These are phyloP conservation scores for Propithecus coquereli DNA, from an alignment of 2,113 vertebrate species.

Conservation along the genomic window DNA sequence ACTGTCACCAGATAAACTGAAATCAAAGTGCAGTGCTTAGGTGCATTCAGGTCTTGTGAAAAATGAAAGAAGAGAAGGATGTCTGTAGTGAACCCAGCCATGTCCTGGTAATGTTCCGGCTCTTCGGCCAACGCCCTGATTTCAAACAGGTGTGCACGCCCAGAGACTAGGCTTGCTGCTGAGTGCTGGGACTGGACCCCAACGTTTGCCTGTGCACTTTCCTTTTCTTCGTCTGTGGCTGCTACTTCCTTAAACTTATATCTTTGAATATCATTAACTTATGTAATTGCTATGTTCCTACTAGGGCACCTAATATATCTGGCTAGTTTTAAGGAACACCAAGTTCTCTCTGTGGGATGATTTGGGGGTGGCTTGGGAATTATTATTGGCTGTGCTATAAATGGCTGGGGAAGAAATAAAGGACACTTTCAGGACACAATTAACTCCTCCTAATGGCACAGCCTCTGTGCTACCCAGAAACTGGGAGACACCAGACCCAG, in stretches of 20 bases:
- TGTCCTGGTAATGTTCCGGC: neutral
- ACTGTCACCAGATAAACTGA: neutral
- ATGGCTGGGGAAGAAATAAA: slow-evolving; percentile 36
- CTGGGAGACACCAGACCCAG: neutral
- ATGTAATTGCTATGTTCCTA: slow-evolving; percentile 54
- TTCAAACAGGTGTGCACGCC: accelerated
- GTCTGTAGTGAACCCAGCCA: neutral
- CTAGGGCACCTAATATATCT: slow-evolving; percentile 59
- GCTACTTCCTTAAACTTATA: neutral
- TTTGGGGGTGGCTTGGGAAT: slow-evolving; percentile 71
- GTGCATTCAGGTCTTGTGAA: neutral
- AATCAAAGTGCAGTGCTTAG: neutral
- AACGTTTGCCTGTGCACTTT: neutral
- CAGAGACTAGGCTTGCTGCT: neutral
- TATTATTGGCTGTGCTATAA: slow-evolving; percentile 72
- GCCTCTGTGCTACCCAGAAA: neutral
- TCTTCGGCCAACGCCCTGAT: neutral
- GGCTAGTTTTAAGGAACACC: slow-evolving; percentile 63
- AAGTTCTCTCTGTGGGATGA: slow-evolving; percentile 68
- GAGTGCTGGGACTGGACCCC: neutral
- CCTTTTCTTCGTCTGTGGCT: neutral
- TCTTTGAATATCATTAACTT: slow-evolving; percentile 55
- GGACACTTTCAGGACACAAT: slow-evolving; percentile 1
- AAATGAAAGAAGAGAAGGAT: neutral
- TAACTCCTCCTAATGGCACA: neutral